phyloP scores from a whole-genome alignment of 2,113 vertebrate species.

The Leptodactylus fuscus region DNA sequence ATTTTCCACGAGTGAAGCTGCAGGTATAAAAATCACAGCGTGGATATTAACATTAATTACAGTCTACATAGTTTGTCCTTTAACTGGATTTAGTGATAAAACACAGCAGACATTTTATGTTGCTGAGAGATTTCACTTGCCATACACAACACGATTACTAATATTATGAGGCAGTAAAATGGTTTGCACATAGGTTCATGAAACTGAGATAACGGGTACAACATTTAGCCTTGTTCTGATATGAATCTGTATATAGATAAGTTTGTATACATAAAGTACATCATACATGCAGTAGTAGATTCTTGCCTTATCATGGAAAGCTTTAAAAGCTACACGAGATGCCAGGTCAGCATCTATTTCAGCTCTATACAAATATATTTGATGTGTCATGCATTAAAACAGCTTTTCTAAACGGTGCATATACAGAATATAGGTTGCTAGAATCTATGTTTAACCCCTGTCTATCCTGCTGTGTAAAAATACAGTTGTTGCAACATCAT shows the following conservation, averaged over 20 bases:
- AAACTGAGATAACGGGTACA: not conserved
- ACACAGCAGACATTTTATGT: no score
- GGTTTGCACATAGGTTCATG: not conserved
- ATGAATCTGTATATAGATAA: conserved; percentile 15
- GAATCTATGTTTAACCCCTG: no score
- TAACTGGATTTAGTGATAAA: no score
- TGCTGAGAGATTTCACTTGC: not conserved
- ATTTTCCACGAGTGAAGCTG: no score
- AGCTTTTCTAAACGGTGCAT: no score
- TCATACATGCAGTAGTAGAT: conserved; percentile 25
- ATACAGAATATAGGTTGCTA: no score
- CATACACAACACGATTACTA: not conserved
- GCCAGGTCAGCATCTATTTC: not conserved
- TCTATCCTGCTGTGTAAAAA: no score
- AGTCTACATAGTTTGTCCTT: no score
- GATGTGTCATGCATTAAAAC: not conserved
- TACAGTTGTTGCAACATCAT: no score
- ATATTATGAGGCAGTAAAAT: not conserved
- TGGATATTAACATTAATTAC: no score
- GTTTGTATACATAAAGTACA: conserved; percentile 23
- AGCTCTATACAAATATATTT: not conserved
- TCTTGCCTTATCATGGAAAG: conserved; percentile 12
- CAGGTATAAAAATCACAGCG: no score
- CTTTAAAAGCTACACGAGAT: not conserved
- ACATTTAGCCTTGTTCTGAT: conserved; percentile 1